Evolutionary conservation across 2,113 vertebrate species (phyloP), one percentile per base, ranked within the genome.

Genomic region (Anolis sagrei): DNA sequence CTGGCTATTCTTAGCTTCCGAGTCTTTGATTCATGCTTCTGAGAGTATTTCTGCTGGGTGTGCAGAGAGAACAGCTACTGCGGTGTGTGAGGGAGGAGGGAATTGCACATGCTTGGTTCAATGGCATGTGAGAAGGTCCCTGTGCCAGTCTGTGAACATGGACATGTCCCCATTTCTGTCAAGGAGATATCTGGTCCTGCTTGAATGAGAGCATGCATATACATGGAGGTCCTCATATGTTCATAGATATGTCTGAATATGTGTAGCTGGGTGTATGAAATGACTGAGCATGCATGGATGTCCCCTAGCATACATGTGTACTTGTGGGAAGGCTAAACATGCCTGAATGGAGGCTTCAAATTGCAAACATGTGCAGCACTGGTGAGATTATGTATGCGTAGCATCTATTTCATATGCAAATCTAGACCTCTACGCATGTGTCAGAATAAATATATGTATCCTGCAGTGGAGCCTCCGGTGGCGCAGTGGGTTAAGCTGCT

Each of bases 1-100:
- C 34, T 32, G 77, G 82, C 87, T 88, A 88, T 88, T 88, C 87
- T 88, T 88, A 88, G 87, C 87, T 76, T 61, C 29, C 3, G 25
- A 78, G 82, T 74, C 87, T 88, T 88, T 88, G 87, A 94, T 96
- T 96, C 93, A 95, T 90, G 93, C 95, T 92, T 92, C 92, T 88
- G 89, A 92, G 93, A 89, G 82, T 87, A 86, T 86, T 86, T 73
- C 68, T 73, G 68, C 34, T 79, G 75, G 81, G 75, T 64, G 76
- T 74, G 86, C 51, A 62, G 80, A 87, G 75, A 87, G 34, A 48
- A 77, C 86, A 83, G 81, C 54, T 73, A 82, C 75, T 73, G 76
- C 68, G 62, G 81, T 78, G 86, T 69, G 79, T 73, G 86, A 34
- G 51, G 36, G 66, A 64, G 76, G 75, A 62, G 21, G 39, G 39